Base-by-base conservation (phyloP, 2,113 vertebrate genomes). In the Stigmatopora nigra region DNA sequence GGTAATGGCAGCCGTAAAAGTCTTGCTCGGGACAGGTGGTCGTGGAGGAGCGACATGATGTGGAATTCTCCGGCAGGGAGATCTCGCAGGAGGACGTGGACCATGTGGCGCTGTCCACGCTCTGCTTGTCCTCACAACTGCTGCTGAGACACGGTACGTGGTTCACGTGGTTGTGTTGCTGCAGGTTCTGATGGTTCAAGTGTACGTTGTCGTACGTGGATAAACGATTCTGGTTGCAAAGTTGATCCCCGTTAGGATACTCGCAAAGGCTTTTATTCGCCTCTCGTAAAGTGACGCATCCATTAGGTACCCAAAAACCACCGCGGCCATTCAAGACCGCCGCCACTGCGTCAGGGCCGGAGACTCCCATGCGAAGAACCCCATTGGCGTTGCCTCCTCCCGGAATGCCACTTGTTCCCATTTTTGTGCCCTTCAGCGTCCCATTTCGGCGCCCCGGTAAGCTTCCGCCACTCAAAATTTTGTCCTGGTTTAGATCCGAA, bases 181-280 rank as follows among this genome's bases (percentile, higher is more conserved):
- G 92, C 53, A 93, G 91, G 67, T 81, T 87, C 61, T 84, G 88
- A 5, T 60, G 93, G 80, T 96, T 95, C 17, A 97, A 88, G 38
- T 98, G 97, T 25, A 99, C 97, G 0, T 99, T 99, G 77, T 99
- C 97, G 0, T 99, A 99, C 0, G 96, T 99, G 58, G 97, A 99
- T 7, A 99, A 92, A 17, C 97, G 90, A 75, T 99, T 92, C 83
- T 94, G 94, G 65, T 86, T 90, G 68, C 73, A 59, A 0, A 85
- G 70, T 61, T 86, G 87, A 47, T 96, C 93, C 0, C 73, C 82
- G 0, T 68, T 57, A 0, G 72, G 22, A 61, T 66, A 66, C 0
- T 96, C 94, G 11, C 91, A 92, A 15, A 87, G 6, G 2, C 22
- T 85, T 75, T 91, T 95, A 78, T 72, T 91, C 51, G 67, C 92